Percentiles rank a stretch among this genome's conserved stretches.
Conservation (phyloP, 1,140 invertebrate species). For the Pissodes strobi region DNA sequence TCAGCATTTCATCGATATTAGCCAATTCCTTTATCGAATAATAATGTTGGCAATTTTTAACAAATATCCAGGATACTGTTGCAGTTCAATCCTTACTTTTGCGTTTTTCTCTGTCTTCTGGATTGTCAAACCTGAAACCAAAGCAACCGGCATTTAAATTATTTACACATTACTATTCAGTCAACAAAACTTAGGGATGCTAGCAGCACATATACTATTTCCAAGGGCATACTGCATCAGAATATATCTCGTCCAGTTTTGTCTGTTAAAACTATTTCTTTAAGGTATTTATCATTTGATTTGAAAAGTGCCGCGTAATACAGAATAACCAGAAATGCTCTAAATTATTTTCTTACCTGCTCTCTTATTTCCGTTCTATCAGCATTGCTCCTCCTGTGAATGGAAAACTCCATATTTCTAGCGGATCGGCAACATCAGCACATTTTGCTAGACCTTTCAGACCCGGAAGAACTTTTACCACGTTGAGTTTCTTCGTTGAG, state of each 20-base stretch:
- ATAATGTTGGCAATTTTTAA: not conserved
- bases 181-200: not conserved
- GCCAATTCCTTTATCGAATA: conserved; percentile 2
- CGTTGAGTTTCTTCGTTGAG: not conserved
- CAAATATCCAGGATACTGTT: conserved; percentile 2
- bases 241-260: conserved; percentile 27
- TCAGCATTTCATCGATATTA: conserved; percentile 18
- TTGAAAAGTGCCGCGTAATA: conserved; percentile 8
- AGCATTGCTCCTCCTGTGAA: not conserved
- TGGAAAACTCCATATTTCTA: not conserved
- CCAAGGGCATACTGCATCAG: not conserved
- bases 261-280: conserved; percentile 9
- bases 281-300: not conserved
- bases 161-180: too few species aligned
- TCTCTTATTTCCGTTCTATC: not conserved
- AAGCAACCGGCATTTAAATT: too few species aligned
- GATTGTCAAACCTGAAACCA: conserved; percentile 12
- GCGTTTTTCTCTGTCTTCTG: too few species aligned
- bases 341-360: not conserved
- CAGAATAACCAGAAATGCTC: conserved; percentile 13
- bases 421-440: not conserved
- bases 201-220: conserved; percentile 2
- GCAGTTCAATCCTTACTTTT: not conserved
- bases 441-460: not conserved
- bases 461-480: not conserved